Evolutionary conservation across 2,113 vertebrate species (phyloP).

Genomic region (Aphyosemion australe): DNA sequence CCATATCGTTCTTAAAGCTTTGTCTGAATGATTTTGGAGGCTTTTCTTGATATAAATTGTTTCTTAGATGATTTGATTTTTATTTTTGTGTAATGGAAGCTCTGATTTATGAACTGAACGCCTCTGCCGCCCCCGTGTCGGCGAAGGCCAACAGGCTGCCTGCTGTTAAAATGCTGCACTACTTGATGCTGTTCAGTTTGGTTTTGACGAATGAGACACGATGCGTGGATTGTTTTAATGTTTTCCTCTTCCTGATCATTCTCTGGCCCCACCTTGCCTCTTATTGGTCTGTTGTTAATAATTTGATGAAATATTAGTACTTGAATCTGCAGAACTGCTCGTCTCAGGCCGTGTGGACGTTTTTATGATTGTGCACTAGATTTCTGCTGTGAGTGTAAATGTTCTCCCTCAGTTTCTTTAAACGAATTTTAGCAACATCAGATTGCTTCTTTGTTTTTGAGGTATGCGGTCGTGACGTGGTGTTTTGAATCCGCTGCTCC

Average conservation of each 20-base stretch:
- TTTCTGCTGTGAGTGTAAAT: slow-evolving; percentile 53
- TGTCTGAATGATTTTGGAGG: neutral
- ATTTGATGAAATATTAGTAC: slow-evolving; percentile 72
- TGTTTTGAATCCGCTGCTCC: slow-evolving; percentile 61
- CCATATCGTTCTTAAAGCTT: neutral
- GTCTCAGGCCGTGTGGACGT: slow-evolving; percentile 60
- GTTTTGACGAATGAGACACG: slow-evolving; percentile 29
- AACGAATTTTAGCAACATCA: slow-evolving; percentile 22
- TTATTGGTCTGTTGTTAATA: slow-evolving; percentile 48
- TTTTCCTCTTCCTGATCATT: slow-evolving; percentile 39
- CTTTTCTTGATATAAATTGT: slow-evolving; percentile 5
- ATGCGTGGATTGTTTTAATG: slow-evolving; percentile 43
- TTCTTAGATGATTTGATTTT: no score
- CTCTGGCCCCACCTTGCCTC: slow-evolving; percentile 48
- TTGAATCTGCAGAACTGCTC: slow-evolving; percentile 77
- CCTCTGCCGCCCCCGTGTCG: slow-evolving; percentile 3
- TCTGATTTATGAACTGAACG: slow-evolving; percentile 19
- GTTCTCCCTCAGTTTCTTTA: slow-evolving; percentile 32
- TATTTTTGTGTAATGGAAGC: slow-evolving; percentile 17
- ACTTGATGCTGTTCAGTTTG: slow-evolving; percentile 6
- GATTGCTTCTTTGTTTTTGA: slow-evolving; percentile 28
- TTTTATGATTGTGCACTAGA: slow-evolving; percentile 48
- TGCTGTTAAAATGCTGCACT: slow-evolving; percentile 19
- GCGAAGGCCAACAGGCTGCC: slow-evolving; percentile 3
- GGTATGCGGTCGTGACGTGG: slow-evolving; percentile 34